Evolutionary conservation across 2,888 invertebrate species (phyloP), one percentile per base, ranked within the genome.

Genomic region (Epirrhoe alternata): DNA sequence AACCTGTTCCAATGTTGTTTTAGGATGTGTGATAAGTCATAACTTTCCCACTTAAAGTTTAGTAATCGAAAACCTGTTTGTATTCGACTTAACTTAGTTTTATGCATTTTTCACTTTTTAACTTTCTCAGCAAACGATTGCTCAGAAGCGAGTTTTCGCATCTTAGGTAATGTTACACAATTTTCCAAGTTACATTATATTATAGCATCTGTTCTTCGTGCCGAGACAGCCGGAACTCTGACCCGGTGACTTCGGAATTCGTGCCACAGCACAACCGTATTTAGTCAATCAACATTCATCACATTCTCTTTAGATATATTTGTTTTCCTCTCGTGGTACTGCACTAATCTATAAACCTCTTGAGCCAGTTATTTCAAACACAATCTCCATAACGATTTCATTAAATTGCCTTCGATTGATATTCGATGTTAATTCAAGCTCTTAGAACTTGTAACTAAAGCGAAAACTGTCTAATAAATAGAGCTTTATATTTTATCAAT

Each of bases 171-270:
- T 42, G 12, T 42, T 42, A 42, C 38, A 42, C 38, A 42, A 42
- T 8, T 42, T 42, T 42, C 3, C 38, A 42, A 42, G 38, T 42
- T 42, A 42, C 12, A 42, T 12, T 35, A n/a, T 50, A 30, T 10
- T 45, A 12, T 50, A 47, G 45, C 61, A 55, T 60, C 35, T 52
- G 35, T 35, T 52, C 51, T 14, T 47, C 61, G 14, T 42, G 59
- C 58, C 12, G n/a, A 38, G 24, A n/a, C 58, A 79, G 74, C 76
- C 82, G 80, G 82, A 81, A 79, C 79, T 72, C 52, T 77, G 78
- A 75, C 78, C 74, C 71, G 71, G 68, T 68, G 61, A 67, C 67
- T 74, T 74, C 66, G 73, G 73, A 81, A 81, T 82, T 78, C 72
- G 63, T 72, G 70, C 69, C 69, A 73, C 71, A 60, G 69, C 68